Conservation (phyloP, 1,140 invertebrate genomes). For the Liolophura sinensis region DNA sequence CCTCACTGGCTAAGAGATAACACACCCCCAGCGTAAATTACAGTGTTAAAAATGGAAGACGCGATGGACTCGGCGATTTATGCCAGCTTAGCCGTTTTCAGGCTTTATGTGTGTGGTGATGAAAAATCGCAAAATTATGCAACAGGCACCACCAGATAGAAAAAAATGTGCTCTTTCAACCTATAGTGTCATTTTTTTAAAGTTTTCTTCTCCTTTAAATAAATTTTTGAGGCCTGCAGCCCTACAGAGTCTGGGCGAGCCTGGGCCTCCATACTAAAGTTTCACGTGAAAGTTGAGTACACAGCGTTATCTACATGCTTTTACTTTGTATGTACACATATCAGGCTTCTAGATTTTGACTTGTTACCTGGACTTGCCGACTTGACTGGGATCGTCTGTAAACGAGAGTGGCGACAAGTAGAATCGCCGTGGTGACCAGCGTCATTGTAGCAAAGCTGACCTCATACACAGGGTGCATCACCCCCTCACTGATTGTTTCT, state of each 20-base stretch:
- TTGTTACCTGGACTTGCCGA: not conserved
- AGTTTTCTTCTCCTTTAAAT: too few relatives aligned
- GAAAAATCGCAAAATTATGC: too few relatives aligned
- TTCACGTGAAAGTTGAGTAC: not conserved
- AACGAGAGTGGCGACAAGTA: constrained; percentile 14
- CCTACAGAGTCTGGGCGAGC: too few relatives aligned
- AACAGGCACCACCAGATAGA: too few relatives aligned
- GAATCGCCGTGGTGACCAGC: constrained; percentile 15
- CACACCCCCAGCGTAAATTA: not conserved
- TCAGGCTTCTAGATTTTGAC: not conserved
- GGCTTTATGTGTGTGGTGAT: too few relatives aligned
- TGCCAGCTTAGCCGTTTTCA: too few relatives aligned
- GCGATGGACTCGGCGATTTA: not conserved
- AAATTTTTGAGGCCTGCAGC: too few relatives aligned
- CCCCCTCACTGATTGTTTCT: not conserved
- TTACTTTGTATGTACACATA: not conserved
- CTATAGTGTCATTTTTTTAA: too few relatives aligned
- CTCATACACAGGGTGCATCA: constrained; percentile 5
- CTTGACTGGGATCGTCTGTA: constrained; percentile 7
- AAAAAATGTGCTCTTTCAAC: too few relatives aligned
- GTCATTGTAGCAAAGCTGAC: constrained; percentile 13
- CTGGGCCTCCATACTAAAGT: not conserved
- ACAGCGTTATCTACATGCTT: not conserved
- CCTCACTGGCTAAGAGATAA: too few relatives aligned
- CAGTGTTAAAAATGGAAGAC: constrained; percentile 5